These are phyloP conservation scores for Lutraria lutraria DNA, from an alignment of 2,888 invertebrate genomes.

Conservation along the genomic window DNA sequence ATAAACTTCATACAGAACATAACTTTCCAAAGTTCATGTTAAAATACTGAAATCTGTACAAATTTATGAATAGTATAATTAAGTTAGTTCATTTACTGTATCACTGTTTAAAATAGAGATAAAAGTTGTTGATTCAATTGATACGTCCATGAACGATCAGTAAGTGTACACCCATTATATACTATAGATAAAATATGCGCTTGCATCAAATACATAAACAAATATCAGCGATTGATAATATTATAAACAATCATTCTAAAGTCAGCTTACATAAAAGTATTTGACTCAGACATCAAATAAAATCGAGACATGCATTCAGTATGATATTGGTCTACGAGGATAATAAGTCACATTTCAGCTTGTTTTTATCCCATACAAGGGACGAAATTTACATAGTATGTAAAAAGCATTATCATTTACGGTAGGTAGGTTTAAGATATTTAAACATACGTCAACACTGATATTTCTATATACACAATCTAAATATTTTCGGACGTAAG, in stretches of 20 bases:
- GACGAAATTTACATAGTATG: slow-evolving; percentile 16
- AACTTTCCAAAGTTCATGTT: no score
- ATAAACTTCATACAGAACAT: no score
- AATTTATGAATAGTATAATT: no score
- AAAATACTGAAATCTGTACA: no score
- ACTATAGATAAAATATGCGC: neutral
- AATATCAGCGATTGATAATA: neutral
- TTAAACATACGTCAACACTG: slow-evolving; percentile 32
- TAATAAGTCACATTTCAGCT: neutral
- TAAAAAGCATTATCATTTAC: slow-evolving; percentile 5
- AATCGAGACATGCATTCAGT: neutral
- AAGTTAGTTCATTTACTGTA: neutral
- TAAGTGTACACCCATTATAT: neutral
- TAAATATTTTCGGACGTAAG: slow-evolving; percentile 46
- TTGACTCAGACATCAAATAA: neutral
- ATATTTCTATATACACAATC: slow-evolving; percentile 32
- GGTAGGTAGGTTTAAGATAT: slow-evolving; percentile 9
- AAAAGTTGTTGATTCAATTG: neutral
- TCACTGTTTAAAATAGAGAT: neutral
- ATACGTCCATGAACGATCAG: neutral
- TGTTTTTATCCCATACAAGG: neutral
- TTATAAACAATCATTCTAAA: neutral
- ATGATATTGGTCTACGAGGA: neutral
- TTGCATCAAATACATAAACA: neutral
- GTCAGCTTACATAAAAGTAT: neutral